Evolutionary conservation across 2,888 invertebrate species (phyloP), one percentile per base, ranked within the genome.

Genomic region (Drosophila mayaguana): DNA sequence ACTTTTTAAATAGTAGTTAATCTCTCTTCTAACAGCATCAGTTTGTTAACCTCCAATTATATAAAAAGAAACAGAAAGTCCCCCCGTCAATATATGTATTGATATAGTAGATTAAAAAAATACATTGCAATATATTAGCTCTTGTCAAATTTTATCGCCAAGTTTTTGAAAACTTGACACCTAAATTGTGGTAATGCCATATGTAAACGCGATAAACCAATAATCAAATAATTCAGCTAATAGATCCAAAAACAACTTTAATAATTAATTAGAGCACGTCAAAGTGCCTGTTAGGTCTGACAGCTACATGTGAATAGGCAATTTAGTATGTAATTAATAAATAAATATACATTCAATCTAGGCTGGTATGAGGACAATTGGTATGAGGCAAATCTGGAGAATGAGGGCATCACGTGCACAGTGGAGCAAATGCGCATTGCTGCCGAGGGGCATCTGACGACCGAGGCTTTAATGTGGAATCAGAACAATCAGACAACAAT

Each of bases 311-410:
- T 50, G 18, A 7, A 50, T 20, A 18, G 20, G 14, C 20, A 36
- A 36, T 22, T 22, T 14, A 16, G 18, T 18, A 34, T 9, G 5
- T 53, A 53, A 53, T 53, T 36, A 53, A 36, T 36, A 16, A 40
- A 18, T 32, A 40, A 40, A 16, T 32, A 40, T 38, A 40, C 16
- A 20, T 28, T 53, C 25, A 8, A 43, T 20, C 12, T 40, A 97
- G 97, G 97, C 67, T 99, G 98, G 98, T 99, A 99, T 93, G 98
- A 99, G 91, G 98, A 99, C 93, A 98, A 99, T 91, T 99, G 99
- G 99, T 99, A 97, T 92, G 97, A 97, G 91, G 96, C 96, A 9
- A 96, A 97, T 91, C 93, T 97, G 77, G 96, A 96, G 81, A 95
- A 96, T 66, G 97, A 98, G 92, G 96, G 96, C 56, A 96, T 99